A percentile compares a stretch with the other conserved stretches of the same genome.
phyloP scores from a whole-genome alignment of 2,113 vertebrate species.

The Alces alces region DNA sequence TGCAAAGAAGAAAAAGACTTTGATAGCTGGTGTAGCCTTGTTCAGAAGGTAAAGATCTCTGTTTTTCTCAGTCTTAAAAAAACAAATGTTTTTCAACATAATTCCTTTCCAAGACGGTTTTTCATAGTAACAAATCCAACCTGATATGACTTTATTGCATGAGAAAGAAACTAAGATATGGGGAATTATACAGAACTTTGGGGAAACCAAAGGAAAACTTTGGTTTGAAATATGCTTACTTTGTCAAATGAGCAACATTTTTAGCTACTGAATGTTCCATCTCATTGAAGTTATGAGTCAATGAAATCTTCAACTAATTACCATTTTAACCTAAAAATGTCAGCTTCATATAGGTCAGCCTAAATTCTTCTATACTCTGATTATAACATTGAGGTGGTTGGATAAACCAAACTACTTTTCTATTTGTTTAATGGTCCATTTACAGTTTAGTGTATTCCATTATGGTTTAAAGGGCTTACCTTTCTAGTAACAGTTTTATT shows the following conservation, averaged over 20 bases:
- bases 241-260: background rate
- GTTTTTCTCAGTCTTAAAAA: background rate
- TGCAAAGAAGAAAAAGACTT: slow-evolving; percentile 92
- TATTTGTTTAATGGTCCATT: background rate
- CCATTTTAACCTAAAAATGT: background rate
- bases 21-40: slow-evolving; percentile 88
- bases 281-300: background rate
- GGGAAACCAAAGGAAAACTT: background rate
- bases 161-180: background rate
- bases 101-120: slow-evolving; percentile 7
- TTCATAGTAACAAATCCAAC: background rate
- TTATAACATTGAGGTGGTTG: background rate
- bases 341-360: background rate
- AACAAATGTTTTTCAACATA: background rate
- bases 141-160: slow-evolving; percentile 1
- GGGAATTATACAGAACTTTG: background rate
- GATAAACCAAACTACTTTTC: background rate
- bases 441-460: background rate
- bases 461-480: background rate
- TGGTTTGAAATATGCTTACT: background rate
- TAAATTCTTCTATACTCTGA: background rate
- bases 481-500: background rate
- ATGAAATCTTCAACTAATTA: background rate
- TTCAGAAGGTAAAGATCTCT: slow-evolving; percentile 86
- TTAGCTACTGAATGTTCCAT: background rate